Percentiles rank a stretch among this genome's conserved stretches.
Evolutionary conservation across 2,797 vertebrate species (phyloP).

Genomic region (Euphonia xanthogaster): DNA sequence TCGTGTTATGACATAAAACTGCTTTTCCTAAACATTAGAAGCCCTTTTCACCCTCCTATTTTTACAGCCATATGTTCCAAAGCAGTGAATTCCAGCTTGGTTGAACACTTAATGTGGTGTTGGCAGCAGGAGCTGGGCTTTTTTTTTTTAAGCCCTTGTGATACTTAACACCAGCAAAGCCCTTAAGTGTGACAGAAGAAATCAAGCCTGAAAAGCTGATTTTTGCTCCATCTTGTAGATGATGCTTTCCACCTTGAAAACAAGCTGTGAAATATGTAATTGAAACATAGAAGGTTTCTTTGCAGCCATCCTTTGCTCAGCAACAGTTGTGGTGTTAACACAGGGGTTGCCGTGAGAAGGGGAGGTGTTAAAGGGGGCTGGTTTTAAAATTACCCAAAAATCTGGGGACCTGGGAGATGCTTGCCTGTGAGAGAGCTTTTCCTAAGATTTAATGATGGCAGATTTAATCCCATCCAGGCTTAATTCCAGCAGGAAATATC

Average conservation of each 20-base stretch:
- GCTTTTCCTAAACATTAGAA: background rate
- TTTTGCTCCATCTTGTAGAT: background rate
- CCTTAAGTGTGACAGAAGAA: background rate
- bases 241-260: background rate
- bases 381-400: background rate
- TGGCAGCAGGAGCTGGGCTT: background rate
- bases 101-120: background rate
- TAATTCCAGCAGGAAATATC: background rate
- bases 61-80: background rate
- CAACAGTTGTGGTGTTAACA: background rate
- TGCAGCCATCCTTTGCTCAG: background rate
- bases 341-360: background rate
- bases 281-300: background rate
- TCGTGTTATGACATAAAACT: background rate
- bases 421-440: background rate
- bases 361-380: background rate
- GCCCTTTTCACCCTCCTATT: background rate
- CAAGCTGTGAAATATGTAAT: background rate
- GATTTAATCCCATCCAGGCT: rapidly evolving
- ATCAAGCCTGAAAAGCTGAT: background rate
- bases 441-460: background rate
- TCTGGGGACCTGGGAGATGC: background rate
- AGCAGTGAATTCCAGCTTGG: constrained; percentile 15
- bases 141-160: background rate
- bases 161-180: background rate